Percentiles rank a stretch among this genome's conserved stretches.
Conservation (phyloP, 2,797 vertebrate genomes). For the Squalus acanthias region DNA sequence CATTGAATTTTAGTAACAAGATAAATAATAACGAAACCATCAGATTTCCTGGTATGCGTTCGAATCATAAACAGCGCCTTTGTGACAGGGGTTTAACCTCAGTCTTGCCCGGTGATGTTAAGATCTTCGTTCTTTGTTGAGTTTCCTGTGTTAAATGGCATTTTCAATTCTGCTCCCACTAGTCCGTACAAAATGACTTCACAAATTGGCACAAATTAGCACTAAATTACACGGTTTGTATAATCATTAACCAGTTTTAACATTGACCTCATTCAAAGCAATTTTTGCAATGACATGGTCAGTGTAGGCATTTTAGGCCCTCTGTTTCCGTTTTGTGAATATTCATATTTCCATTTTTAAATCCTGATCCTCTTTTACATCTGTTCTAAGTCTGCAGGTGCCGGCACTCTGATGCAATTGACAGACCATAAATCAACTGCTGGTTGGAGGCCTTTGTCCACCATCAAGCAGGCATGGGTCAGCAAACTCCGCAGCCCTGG, state of each 20-base stretch:
- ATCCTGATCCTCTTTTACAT: constrained; percentile 26
- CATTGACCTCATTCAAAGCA: constrained; percentile 1
- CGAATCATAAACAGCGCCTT: background rate
- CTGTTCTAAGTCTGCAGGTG: background rate
- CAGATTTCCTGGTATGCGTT: background rate
- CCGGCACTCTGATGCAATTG: background rate
- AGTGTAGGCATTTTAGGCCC: background rate
- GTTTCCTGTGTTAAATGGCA: background rate
- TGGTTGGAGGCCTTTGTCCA: constrained; percentile 11
- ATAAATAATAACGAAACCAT: background rate
- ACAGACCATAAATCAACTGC: constrained; percentile 27
- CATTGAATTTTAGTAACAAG: background rate
- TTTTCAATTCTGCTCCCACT: background rate
- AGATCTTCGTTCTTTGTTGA: background rate
- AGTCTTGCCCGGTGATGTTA: background rate
- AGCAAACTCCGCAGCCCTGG: background rate
- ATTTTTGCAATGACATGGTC: background rate
- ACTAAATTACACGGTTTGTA: background rate
- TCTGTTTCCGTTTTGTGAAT: background rate
- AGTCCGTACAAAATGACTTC: background rate
- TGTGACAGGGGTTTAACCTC: background rate
- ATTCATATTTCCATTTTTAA: background rate
- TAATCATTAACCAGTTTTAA: background rate
- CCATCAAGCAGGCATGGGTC: constrained; percentile 21
- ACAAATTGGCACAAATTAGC: constrained; percentile 16